Base-by-base conservation (phyloP, 2,797 vertebrate genomes). In the Cryptoblepharus egeriae region DNA sequence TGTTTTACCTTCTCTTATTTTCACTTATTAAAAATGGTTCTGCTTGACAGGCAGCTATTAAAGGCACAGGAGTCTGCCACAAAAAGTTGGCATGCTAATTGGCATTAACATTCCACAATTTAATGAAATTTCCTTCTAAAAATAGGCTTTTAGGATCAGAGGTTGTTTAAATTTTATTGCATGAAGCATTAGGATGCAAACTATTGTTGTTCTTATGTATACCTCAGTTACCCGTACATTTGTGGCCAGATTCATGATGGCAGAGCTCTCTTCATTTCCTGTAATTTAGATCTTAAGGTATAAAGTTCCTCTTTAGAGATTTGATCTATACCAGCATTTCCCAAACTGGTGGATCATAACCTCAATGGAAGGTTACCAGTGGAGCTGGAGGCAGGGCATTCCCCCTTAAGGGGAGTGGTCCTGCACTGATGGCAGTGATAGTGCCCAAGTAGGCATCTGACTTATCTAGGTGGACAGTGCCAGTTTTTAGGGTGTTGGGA, bases 181-280 rank as follows among this genome's bases (percentile, higher is more conserved):
- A n/a, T 68, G 78, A 87, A 90, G 75, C 80, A 83, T 85, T 57
- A 60, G 80, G 80, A 86, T 89, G 87, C 86, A 85, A 89, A 87
- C 75, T 22, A 76, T 49, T 30, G 73, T 85, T n/a, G 2, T 68
- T 75, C 72, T 9, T 74, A 78, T 28, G 61, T 55, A 55, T 86
- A 79, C 0, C 0, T 71, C 22, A 37, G 75, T 58, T 61, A 74
- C 69, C 77, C 24, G 20, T 57, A 16, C 26, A 63, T 68, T 86
- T 68, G 1, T 75, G 77, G 58, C 24, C 74, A 5, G 0, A 0
- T n/a, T n/a, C 58, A 0, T 4, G 20, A 49, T 1, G 37, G 8
- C 68, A 45, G 22, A 24, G 35, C n/a, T 84, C 75, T 77, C 39
- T 64, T 49, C 8, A 5, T 1, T 8, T 74, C 76, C 57, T 68